Percentiles rank a stretch among this genome's conserved stretches.
Conservation (phyloP, 1,140 invertebrate species). For the Drosophila prosaltans region DNA sequence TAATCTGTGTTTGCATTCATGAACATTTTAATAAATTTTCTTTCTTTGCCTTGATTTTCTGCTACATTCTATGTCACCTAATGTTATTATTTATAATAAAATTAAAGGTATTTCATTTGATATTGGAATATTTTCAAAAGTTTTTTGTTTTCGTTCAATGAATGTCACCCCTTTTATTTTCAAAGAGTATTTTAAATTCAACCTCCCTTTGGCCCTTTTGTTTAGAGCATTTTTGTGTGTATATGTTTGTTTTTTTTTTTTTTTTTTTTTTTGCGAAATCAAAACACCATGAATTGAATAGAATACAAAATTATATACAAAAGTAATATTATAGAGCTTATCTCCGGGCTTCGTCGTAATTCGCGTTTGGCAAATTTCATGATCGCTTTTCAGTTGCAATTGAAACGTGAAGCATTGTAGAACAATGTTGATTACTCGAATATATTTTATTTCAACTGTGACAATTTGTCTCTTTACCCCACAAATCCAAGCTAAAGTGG, state of each 20-base stretch:
- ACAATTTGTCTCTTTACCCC: slow-evolving; percentile 22
- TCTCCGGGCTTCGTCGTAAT: slow-evolving; percentile 34
- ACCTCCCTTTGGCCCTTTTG: not conserved
- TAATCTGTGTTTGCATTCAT: too few relatives aligned
- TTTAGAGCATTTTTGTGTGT: slow-evolving; percentile 13
- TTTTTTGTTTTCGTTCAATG: too few relatives aligned
- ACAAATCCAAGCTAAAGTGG: slow-evolving; percentile 2
- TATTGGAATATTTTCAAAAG: not conserved
- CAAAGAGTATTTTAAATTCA: slow-evolving; percentile 1
- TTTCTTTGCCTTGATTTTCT: too few relatives aligned
- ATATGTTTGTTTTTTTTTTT: not conserved
- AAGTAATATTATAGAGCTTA: slow-evolving; percentile 52
- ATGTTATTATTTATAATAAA: too few relatives aligned
- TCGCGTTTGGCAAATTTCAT: slow-evolving; percentile 16
- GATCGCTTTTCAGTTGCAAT: slow-evolving; percentile 64
- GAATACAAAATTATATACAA: slow-evolving; percentile 57
- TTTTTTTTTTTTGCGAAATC: slow-evolving; percentile 56
- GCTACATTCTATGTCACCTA: too few relatives aligned
- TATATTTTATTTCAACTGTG: not conserved
- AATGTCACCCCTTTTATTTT: too few relatives aligned
- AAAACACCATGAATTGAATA: slow-evolving; percentile 73
- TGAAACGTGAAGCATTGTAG: slow-evolving; percentile 57
- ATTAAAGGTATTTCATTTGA: too few relatives aligned
- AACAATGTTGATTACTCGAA: slow-evolving; percentile 46
- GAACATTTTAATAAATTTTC: too few relatives aligned